Conservation (phyloP, 1,140 invertebrate species). For the Pseudachorutes palmiensis region DNA sequence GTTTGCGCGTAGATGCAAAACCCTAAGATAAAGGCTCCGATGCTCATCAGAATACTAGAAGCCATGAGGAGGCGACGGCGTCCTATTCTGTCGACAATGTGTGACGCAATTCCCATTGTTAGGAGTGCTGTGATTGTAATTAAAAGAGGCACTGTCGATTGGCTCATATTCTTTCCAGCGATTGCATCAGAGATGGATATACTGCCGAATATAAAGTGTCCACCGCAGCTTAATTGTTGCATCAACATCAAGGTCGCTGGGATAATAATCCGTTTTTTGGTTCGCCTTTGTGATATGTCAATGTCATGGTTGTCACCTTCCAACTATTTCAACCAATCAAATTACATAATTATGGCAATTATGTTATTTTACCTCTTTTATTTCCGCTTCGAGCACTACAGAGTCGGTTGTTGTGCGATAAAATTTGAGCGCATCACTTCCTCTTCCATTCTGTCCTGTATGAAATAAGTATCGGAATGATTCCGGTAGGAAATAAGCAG, state of each 20-base stretch:
- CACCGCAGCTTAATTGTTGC: slow-evolving; percentile 55
- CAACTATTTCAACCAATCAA: no score
- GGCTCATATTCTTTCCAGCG: neutral
- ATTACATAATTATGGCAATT: neutral
- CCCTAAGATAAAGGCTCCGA: slow-evolving; percentile 35
- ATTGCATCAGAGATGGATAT: neutral
- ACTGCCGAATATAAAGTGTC: neutral
- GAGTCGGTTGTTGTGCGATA: neutral
- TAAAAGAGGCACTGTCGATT: neutral
- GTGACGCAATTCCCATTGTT: slow-evolving; percentile 44
- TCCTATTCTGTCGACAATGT: slow-evolving; percentile 53
- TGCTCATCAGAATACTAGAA: slow-evolving; percentile 40
- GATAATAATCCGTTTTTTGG: slow-evolving; percentile 56
- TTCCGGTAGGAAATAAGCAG: slow-evolving; percentile 4
- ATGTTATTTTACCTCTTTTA: slow-evolving; percentile 7
- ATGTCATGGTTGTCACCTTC: no score
- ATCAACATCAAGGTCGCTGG: slow-evolving; percentile 68
- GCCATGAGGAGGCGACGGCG: slow-evolving; percentile 48
- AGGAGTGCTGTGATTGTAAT: slow-evolving; percentile 40
- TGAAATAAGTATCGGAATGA: neutral
- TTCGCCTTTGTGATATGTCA: neutral
- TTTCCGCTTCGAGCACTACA: neutral
- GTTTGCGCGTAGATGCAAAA: slow-evolving; percentile 37
- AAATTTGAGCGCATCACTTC: neutral
- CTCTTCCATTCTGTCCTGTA: neutral